phyloP scores from a whole-genome alignment of 1,140 invertebrate species.

The Calycopis cecrops region DNA sequence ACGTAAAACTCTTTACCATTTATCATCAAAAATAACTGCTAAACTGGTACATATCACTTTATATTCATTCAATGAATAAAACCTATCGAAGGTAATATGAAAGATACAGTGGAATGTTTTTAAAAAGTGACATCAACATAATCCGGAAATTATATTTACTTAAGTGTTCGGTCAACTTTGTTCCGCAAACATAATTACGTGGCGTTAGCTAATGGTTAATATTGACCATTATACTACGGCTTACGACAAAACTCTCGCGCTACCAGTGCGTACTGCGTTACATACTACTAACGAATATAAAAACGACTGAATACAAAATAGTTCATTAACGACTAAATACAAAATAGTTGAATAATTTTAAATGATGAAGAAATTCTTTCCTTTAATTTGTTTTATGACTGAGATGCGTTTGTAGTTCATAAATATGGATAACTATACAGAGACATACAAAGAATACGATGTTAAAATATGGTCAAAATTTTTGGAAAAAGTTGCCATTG shows the following conservation, averaged over 20 bases:
- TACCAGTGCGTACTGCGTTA: background rate
- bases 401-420: background rate
- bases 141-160: constrained; percentile 20
- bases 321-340: background rate
- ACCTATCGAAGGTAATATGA: no score
- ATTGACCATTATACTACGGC: constrained; percentile 8
- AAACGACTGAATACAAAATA: background rate
- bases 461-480: constrained; percentile 34
- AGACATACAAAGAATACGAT: constrained; percentile 26
- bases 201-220: background rate
- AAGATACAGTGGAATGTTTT: no score
- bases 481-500: constrained; percentile 22
- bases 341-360: no score
- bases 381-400: background rate
- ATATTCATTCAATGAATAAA: background rate
- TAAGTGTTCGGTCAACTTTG: constrained; percentile 22
- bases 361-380: background rate
- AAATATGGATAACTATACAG: constrained; percentile 18
- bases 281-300: background rate
- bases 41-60: no score
- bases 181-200: constrained; percentile 23
- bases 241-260: background rate
- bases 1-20: no score
- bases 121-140: no score
- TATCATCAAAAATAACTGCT: no score